Base-by-base conservation (phyloP, 2,113 vertebrate genomes). In the Dolichallabes microphthalmus region DNA sequence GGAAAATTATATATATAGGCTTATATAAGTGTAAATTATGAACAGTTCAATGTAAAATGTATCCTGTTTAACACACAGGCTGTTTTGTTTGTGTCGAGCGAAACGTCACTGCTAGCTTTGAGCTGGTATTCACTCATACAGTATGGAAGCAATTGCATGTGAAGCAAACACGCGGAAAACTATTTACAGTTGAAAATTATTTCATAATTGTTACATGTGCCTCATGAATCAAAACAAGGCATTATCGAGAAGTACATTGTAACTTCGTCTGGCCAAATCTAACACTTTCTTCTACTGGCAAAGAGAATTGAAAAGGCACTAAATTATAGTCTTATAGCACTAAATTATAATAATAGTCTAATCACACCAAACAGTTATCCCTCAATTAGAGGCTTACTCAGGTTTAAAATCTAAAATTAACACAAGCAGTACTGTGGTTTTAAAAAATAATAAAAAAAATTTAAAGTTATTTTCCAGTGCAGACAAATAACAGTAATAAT, bases 61-160 rank as follows among this genome's bases (percentile, higher is more conserved):
- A n/a, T 77, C 14, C 15, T 19, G 9, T 39, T 22, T 13, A 74
- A 50, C 30, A 77, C 8, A 14, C 10, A 77, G 27, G 4, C 17
- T 55, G n/a, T 77, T n/a, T 74, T 25, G 11, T 74, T 6, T 50
- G 71, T 50, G 12, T 1, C 2, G 19, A 20, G 39, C 8, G 20
- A 6, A 50, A 52, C 19, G 4, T 73, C 35, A 11, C 69, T 14
- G 71, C 45, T 58, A 22, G 55, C 55, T 60, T 60, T 60, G 30
- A 60, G 60, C 55, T 60, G 10, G 27, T 35, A 2, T 13, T 79
- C 77, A 7, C 30, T 58, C 77, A 60, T 60, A n/a, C n/a, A n/a
- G n/a, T n/a, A 79, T 79, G 77, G 77, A 79, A 79, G 55, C 77
- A 60, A 79, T 79, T 22, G 77, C 19, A 13, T 7, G 57, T 60